phyloP scores from a whole-genome alignment of 2,888 invertebrate genomes.

The Pyrgus malvae region DNA sequence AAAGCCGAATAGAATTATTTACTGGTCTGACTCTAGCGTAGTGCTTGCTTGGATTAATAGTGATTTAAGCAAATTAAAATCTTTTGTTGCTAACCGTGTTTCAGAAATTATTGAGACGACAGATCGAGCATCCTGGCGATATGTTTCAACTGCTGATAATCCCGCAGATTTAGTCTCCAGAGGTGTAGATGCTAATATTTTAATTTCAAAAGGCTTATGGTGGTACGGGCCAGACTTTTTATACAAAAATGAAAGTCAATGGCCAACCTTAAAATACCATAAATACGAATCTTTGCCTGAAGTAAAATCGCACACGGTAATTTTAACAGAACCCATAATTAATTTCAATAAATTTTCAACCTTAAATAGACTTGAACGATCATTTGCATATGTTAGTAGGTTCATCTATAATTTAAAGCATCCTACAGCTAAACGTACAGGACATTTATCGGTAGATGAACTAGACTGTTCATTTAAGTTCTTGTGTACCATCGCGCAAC shows the following conservation, averaged over 20 bases:
- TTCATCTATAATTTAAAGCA: not conserved
- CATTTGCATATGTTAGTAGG: not conserved
- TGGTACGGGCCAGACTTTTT: conserved; percentile 5
- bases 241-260: not conserved
- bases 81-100: not conserved
- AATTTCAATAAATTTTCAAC: not conserved
- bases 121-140: not conserved
- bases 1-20: not conserved
- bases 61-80: not conserved
- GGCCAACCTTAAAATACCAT: conserved; percentile 4
- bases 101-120: not conserved
- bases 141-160: not conserved
- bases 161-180: conserved; percentile 8
- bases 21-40: not conserved
- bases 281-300: not conserved
- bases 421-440: not conserved
- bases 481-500: not conserved
- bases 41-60: not conserved
- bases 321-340: not conserved
- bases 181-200: not conserved
- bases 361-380: not conserved
- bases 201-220: not conserved
- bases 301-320: not conserved
- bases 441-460: not conserved
- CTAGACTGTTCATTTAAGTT: not conserved